These are phyloP conservation scores for Heterochromis multidens DNA, from an alignment of 2,113 vertebrate species.

Conservation along the genomic window DNA sequence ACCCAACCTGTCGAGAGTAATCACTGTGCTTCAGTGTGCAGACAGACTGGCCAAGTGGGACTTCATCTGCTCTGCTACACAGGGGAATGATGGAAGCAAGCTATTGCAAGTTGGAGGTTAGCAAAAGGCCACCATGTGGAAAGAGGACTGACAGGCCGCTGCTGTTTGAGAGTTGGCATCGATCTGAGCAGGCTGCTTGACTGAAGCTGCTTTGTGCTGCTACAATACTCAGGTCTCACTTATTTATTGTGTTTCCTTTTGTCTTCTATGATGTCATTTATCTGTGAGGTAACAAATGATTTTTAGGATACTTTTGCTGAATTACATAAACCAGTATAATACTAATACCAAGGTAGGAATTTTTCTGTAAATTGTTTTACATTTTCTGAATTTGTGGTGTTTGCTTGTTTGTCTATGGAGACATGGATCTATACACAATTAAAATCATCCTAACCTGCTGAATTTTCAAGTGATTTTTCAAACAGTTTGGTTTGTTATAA, in stretches of 20 bases:
- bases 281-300: background rate
- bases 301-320: background rate
- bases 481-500: background rate
- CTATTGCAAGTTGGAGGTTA: slow-evolving; percentile 62
- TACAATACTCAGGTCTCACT: background rate
- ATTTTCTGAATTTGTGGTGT: too few species aligned
- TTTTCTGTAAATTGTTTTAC: too few species aligned
- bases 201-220: background rate
- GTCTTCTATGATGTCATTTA: background rate
- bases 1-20: slow-evolving; percentile 57
- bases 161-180: slow-evolving; percentile 19
- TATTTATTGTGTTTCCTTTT: background rate
- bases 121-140: slow-evolving; percentile 33
- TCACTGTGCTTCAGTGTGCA: slow-evolving; percentile 54
- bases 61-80: slow-evolving; percentile 50
- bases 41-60: slow-evolving; percentile 43
- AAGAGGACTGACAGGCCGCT: slow-evolving; percentile 18
- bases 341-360: too few species aligned
- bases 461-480: background rate
- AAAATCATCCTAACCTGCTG: background rate
- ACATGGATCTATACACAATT: background rate
- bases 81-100: slow-evolving; percentile 8
- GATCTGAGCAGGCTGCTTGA: slow-evolving; percentile 3
- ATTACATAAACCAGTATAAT: background rate
- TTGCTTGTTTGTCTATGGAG: too few species aligned